Base-by-base conservation (phyloP, 2,888 invertebrate genomes). In the Abrostola triplasia region DNA sequence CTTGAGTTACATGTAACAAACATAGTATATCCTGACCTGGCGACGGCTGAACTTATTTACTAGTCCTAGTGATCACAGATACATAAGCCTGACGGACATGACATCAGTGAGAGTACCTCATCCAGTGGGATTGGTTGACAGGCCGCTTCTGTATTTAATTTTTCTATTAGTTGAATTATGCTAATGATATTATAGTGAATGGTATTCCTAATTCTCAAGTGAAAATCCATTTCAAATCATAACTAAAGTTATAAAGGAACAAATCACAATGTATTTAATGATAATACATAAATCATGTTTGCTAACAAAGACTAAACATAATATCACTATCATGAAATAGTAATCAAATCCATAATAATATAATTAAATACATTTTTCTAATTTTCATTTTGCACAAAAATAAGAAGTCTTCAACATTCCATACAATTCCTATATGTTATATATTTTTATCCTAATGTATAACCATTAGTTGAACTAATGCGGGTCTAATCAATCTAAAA, bases 261-360 rank as follows among this genome's bases (percentile, higher is more conserved):
- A 87, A 89, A 90, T 91, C 88, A 92, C 90, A 80, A 87, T 82
- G 84, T 84, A 84, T 82, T 82, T 84, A 84, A 83, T 83, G 82
- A 85, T 84, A 83, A 86, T 83, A 82, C 77, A 88, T 84, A 78
- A 83, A 87, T 86, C 84, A 84, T 84, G 86, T 84, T 84, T 77
- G 84, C 87, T 89, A 90, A 90, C 79, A 84, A 86, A 84, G 84
- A 86, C 88, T 89, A 88, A 89, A 90, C 86, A 86, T 90, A 90
- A 89, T 90, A 92, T 91, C 90, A 92, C 90, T 92, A 91, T 88
- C 87, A 85, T 86, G 86, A 88, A 86, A 87, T 84, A 90, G 84
- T 84, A 88, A 87, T 89, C 81, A 84, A 88, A 88, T 84, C 80
- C 80, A 85, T 87, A 87, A 84, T 87, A 85, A 84, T 87, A 85